Base-by-base conservation (phyloP, 2,888 invertebrate species). In the Thumatha senex region DNA sequence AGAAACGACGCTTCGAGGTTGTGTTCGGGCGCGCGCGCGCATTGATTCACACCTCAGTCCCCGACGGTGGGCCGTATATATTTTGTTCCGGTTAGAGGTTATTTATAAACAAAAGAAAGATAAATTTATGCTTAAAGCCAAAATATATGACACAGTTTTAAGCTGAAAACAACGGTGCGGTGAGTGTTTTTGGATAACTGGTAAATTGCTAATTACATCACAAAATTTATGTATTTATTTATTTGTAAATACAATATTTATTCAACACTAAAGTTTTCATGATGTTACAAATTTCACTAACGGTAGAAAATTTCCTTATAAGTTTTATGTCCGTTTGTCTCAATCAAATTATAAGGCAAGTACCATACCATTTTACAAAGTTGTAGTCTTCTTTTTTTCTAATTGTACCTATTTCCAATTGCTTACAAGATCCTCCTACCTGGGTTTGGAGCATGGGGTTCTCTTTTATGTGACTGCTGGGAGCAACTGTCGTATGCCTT, bases 21-120 rank as follows among this genome's bases (percentile, higher is more conserved):
- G 63, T 73, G 76, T 76, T 82, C 72, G 67, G 75, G 63, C 72
- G 11, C 77, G 76, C 73, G 64, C 71, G 73, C 74, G 71, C 76
- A 69, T 63, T 76, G 70, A 72, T 85, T 85, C 76, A 78, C 89
- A 89, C 90, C 89, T 89, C 86, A 79, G 81, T 72, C 82, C 79
- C 85, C 84, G 84, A 84, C 88, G 84, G 86, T 87, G 88, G 80
- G 86, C 86, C 78, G 86, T 82, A 79, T 77, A 79, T 80, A 24
- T 24, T 24, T 84, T 88, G 89, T 90, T 89, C 88, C 89, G 88
- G 89, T 86, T 87, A 86, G 76, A 72, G 74, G 83, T 80, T 91
- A 91, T 90, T 89, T 88, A 86, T 90, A 91, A 83, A 83, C 83
- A 84, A 82, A 81, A 83, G 84, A 84, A 83, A 86, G 80, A 85